phyloP scores from a whole-genome alignment of 2,888 invertebrate genomes.

The Protophormia terraenovae region DNA sequence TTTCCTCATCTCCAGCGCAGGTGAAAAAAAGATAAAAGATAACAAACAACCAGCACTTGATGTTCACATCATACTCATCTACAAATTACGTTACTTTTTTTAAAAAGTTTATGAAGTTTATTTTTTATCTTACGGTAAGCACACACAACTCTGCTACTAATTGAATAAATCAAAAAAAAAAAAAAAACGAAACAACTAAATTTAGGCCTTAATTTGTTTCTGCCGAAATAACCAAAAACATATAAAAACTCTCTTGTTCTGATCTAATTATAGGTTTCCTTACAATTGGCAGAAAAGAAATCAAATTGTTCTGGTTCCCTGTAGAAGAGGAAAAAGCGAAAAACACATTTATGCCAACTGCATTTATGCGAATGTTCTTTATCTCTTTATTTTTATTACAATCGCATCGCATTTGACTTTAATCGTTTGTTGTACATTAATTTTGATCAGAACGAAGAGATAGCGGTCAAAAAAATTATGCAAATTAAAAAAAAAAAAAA shows the following conservation, averaged over 20 bases:
- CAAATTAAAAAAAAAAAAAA: too few relatives aligned
- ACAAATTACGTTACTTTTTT: slow-evolving; percentile 59
- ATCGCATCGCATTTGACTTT: neutral
- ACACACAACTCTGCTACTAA: slow-evolving; percentile 45
- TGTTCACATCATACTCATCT: slow-evolving; percentile 31
- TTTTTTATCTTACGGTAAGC: slow-evolving; percentile 16
- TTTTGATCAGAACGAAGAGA: neutral
- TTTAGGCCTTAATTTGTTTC: slow-evolving; percentile 57
- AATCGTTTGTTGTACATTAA: slow-evolving; percentile 9
- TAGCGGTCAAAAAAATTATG: neutral
- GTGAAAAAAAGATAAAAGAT: slow-evolving; percentile 64
- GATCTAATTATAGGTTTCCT: slow-evolving; percentile 56
- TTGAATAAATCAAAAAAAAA: slow-evolving; percentile 60
- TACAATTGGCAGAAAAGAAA: slow-evolving; percentile 35
- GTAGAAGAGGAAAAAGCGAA: neutral
- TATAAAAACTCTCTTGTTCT: too few relatives aligned
- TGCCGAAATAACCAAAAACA: slow-evolving; percentile 59
- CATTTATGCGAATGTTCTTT: slow-evolving; percentile 5
- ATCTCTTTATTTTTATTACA: slow-evolving; percentile 24
- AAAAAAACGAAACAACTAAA: slow-evolving; percentile 44
- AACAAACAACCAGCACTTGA: slow-evolving; percentile 57
- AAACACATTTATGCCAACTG: neutral
- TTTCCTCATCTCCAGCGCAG: slow-evolving; percentile 46
- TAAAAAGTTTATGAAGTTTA: neutral
- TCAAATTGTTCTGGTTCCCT: slow-evolving; percentile 18